A percentile compares a stretch with the other conserved stretches of the same genome.
Conservation (phyloP, 2,888 invertebrate species). For the Drosophila birchii region DNA sequence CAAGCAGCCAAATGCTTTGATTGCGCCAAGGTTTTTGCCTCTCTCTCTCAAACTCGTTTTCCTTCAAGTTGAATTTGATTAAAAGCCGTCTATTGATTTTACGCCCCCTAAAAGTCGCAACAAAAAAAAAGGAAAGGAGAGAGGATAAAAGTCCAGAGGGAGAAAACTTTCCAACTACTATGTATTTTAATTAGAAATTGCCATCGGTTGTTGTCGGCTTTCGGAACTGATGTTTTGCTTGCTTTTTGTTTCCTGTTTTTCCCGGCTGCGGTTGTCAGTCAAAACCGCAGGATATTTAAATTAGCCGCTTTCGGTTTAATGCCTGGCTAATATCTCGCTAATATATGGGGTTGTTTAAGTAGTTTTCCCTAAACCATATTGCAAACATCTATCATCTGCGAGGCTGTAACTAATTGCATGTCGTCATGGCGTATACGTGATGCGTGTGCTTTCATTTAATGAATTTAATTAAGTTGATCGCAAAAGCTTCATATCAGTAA, state of each 20-base stretch:
- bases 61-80: constrained; percentile 64
- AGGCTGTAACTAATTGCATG: constrained; percentile 62
- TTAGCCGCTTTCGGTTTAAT: constrained; percentile 53
- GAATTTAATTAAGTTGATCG: constrained; percentile 78
- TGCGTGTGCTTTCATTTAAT: constrained; percentile 56
- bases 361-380: constrained; percentile 32
- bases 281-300: constrained; percentile 66
- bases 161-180: constrained; percentile 53
- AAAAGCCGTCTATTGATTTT: constrained; percentile 71
- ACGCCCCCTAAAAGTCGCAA: constrained; percentile 47
- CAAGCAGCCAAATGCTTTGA: constrained; percentile 47
- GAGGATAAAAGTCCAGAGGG: constrained; percentile 13
- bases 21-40: constrained; percentile 58
- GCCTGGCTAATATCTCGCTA: constrained; percentile 51
- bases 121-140: background rate
- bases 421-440: constrained; percentile 57
- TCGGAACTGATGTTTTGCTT: constrained; percentile 1
- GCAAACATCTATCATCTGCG: constrained; percentile 41
- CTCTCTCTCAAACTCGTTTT: constrained; percentile 24
- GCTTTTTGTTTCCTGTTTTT: constrained; percentile 1
- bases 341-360: constrained; percentile 39
- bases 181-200: constrained; percentile 71
- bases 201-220: constrained; percentile 10
- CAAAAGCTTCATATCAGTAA: constrained; percentile 62
- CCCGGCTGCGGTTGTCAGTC: constrained; percentile 38